These are phyloP conservation scores for Philaethria dido DNA, from an alignment of 2,888 invertebrate genomes.

Conservation along the genomic window DNA sequence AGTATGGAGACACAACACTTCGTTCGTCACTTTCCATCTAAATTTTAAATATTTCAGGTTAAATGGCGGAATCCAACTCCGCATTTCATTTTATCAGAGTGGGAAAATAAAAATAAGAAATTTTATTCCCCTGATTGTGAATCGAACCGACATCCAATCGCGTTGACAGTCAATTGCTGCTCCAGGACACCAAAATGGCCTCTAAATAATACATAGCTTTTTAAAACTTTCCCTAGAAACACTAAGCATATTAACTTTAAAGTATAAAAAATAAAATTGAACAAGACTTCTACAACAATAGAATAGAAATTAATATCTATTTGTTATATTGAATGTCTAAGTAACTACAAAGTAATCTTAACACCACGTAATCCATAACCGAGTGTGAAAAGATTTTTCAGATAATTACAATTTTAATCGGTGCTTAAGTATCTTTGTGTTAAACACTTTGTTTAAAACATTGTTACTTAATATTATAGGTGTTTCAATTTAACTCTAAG, in stretches of 20 bases:
- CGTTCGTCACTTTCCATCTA: too few species aligned
- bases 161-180: too few species aligned
- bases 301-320: not conserved
- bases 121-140: too few species aligned
- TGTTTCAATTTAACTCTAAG: slow-evolving; percentile 5
- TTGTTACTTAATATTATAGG: slow-evolving; percentile 3
- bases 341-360: slow-evolving; percentile 2
- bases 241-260: not conserved
- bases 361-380: slow-evolving; percentile 14
- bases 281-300: slow-evolving; percentile 6
- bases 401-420: slow-evolving; percentile 36
- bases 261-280: slow-evolving; percentile 11
- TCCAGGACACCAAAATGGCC: too few species aligned
- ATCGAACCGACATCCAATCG: too few species aligned
- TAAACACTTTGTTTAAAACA: slow-evolving; percentile 1
- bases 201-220: too few species aligned
- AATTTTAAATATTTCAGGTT: too few species aligned
- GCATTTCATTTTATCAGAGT: too few species aligned
- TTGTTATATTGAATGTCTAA: not conserved
- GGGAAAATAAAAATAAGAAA: too few species aligned
- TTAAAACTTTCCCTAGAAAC: slow-evolving; percentile 14
- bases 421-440: slow-evolving; percentile 27
- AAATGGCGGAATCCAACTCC: too few species aligned
- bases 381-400: slow-evolving; percentile 13
- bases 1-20: too few species aligned